Conservation (phyloP, 2,113 vertebrate genomes). For the Calyptommatus sinebrachiatus region DNA sequence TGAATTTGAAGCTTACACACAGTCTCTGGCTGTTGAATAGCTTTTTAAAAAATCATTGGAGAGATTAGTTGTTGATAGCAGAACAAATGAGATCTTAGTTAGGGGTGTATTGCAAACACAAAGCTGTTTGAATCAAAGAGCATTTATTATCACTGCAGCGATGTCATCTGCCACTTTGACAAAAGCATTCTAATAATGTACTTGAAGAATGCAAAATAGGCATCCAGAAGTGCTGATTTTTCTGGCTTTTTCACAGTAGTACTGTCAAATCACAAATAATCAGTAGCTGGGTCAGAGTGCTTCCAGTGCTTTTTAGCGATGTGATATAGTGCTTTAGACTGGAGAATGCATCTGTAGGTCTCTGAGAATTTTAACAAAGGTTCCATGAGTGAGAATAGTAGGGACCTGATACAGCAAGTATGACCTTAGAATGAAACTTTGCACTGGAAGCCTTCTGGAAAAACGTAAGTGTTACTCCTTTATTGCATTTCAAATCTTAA, state of each 20-base stretch:
- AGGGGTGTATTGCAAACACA: slow-evolving; percentile 60
- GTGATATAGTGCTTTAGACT: slow-evolving; percentile 31
- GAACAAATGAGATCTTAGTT: slow-evolving; percentile 68
- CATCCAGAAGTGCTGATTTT: slow-evolving; percentile 66
- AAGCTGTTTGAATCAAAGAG: slow-evolving; percentile 66
- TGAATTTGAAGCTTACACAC: slow-evolving; percentile 74
- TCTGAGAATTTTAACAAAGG: slow-evolving; percentile 65
- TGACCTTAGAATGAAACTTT: slow-evolving; percentile 51
- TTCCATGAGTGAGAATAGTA: slow-evolving; percentile 50
- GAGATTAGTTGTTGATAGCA: slow-evolving; percentile 60
- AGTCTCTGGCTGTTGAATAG: slow-evolving; percentile 66
- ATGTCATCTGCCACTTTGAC: slow-evolving; percentile 54
- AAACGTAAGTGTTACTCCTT: slow-evolving; percentile 56
- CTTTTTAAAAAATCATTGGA: slow-evolving; percentile 53
- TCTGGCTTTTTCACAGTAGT: slow-evolving; percentile 52
- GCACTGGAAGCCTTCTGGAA: slow-evolving; percentile 66
- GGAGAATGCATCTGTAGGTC: slow-evolving; percentile 42
- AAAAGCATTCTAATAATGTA: slow-evolving; percentile 65
- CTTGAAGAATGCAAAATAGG: slow-evolving; percentile 66
- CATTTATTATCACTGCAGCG: slow-evolving; percentile 69
- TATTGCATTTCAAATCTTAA: slow-evolving; percentile 53
- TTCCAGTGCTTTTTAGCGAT: slow-evolving; percentile 57
- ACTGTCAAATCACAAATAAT: slow-evolving; percentile 56
- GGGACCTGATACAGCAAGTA: slow-evolving; percentile 62
- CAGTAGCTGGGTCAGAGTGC: slow-evolving; percentile 50